Conservation (phyloP, 2,888 invertebrate species). For the Phaonia tiefii region DNA sequence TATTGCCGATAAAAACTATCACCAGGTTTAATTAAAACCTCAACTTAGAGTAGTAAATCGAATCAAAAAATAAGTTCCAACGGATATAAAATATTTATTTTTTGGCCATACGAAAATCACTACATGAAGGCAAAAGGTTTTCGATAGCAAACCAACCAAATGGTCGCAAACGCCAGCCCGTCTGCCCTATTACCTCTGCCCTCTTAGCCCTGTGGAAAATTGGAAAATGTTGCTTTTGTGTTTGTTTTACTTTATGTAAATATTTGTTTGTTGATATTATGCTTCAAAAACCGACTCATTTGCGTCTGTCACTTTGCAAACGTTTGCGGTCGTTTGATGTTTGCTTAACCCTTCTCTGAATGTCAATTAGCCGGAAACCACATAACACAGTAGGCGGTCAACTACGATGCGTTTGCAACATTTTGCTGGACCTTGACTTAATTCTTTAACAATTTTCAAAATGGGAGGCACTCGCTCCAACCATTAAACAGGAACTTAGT, state of each 20-base stretch:
- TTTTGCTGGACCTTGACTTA: conserved; percentile 50
- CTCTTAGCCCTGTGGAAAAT: no score
- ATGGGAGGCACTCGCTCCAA: no score
- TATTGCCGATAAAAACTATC: no score
- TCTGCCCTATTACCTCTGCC: no score
- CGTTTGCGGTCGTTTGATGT: conserved; percentile 58
- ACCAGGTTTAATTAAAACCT: no score
- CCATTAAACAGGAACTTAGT: conserved; percentile 5
- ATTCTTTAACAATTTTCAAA: conserved; percentile 30
- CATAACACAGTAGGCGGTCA: conserved; percentile 67
- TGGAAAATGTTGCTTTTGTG: background rate
- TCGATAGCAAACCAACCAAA: conserved; percentile 36
- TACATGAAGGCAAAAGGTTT: background rate
- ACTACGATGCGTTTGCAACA: no score
- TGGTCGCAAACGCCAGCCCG: background rate
- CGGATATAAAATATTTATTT: conserved; percentile 44
- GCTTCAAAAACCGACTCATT: background rate
- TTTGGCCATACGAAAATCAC: background rate
- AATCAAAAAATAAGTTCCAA: no score
- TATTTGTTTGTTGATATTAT: conserved; percentile 45
- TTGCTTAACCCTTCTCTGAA: conserved; percentile 70
- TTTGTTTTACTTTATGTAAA: conserved; percentile 29
- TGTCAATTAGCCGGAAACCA: conserved; percentile 77
- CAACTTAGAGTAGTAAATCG: no score
- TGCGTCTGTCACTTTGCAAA: conserved; percentile 46